A percentile compares a stretch with the other conserved stretches of the same genome.
Evolutionary conservation across 2,888 invertebrate species (phyloP).

Genomic region (Molanna angustata): DNA sequence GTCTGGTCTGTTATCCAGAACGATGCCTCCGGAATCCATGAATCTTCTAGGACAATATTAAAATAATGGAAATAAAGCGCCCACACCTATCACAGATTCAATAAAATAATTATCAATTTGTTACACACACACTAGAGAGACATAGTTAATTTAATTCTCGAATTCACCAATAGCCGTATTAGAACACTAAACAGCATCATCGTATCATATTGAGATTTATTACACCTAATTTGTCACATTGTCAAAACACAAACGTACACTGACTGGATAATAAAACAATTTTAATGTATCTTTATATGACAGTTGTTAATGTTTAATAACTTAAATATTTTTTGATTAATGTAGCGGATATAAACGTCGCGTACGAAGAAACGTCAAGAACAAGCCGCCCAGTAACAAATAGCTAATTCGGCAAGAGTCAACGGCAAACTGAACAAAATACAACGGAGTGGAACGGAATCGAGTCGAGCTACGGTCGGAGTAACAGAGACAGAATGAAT

Average conservation of each 20-base stretch:
- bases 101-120: too few species aligned
- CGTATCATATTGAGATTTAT: too few species aligned
- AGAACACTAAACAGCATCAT: too few species aligned
- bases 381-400: background rate
- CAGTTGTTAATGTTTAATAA: too few species aligned
- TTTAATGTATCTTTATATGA: too few species aligned
- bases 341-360: background rate
- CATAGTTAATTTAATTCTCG: too few species aligned
- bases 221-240: too few species aligned
- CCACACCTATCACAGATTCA: background rate
- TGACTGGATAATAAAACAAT: too few species aligned
- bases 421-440: conserved; percentile 7
- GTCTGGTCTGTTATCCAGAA: conserved; percentile 18
- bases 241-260: background rate
- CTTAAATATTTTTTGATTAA: too few species aligned
- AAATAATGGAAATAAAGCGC: background rate
- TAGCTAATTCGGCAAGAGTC: conserved; percentile 2
- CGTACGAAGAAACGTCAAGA: background rate
- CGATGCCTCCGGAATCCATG: conserved; percentile 22
- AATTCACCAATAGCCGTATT: too few species aligned
- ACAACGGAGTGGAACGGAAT: background rate
- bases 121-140: too few species aligned
- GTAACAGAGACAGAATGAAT: background rate
- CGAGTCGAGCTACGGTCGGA: background rate
- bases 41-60: background rate